phyloP scores from a whole-genome alignment of 1,140 invertebrate species.

The Neodiprion lecontei region DNA sequence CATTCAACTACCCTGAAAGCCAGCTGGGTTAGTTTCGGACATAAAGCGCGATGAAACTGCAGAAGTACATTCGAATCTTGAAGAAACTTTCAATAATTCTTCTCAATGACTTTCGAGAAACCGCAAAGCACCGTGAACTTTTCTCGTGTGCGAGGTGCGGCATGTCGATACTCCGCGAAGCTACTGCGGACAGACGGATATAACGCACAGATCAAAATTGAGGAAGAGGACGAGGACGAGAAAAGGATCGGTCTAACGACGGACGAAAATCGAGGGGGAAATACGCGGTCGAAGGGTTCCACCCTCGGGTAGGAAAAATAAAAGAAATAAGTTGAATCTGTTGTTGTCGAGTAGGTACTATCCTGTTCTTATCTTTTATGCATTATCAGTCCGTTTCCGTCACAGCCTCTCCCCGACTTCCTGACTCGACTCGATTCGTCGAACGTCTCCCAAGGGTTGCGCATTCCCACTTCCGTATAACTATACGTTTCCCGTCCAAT shows the following conservation, averaged over 20 bases:
- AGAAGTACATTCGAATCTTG: not conserved
- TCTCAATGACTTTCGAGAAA: slow-evolving; percentile 45
- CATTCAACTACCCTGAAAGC: not conserved
- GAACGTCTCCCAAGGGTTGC: slow-evolving; percentile 8
- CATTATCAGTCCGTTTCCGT: slow-evolving; percentile 39
- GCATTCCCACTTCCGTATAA: slow-evolving; percentile 36
- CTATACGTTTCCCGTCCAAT: slow-evolving; percentile 46
- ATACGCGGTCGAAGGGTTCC: not conserved
- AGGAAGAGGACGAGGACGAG: no score
- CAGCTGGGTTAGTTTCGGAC: not conserved
- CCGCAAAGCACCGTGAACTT: slow-evolving; percentile 36
- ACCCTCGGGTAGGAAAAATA: slow-evolving; percentile 8
- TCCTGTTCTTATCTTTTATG: slow-evolving; percentile 51
- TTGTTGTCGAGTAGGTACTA: slow-evolving; percentile 16
- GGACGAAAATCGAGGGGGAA: no score
- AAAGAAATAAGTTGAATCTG: slow-evolving; percentile 26
- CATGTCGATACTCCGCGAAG: not conserved
- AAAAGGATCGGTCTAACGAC: no score
- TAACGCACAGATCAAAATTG: not conserved
- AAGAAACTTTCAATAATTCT: slow-evolving; percentile 50
- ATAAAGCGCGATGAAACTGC: not conserved
- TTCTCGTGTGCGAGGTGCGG: slow-evolving; percentile 18
- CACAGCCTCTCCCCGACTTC: slow-evolving; percentile 14
- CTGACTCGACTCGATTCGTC: not conserved
- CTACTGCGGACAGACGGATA: not conserved